Base-by-base conservation (phyloP, 2,113 vertebrate species). In the Ceuthmochares aereus region DNA sequence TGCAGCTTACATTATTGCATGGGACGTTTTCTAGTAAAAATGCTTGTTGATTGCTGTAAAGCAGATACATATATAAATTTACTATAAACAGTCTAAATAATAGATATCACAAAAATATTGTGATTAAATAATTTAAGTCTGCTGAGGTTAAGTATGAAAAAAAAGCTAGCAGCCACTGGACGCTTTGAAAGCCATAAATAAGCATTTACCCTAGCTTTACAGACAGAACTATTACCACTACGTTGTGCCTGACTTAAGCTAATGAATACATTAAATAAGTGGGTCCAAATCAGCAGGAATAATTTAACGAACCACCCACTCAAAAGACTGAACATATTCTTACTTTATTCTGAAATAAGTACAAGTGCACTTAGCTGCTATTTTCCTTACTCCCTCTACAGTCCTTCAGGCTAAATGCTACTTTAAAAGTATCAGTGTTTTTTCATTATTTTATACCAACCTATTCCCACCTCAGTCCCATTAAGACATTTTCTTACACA, bases 1-100 rank as follows among this genome's bases (percentile, higher is more conserved):
- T 97, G 96, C 99, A 99, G 95, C 97, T 98, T 9, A 51, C 88
- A 4, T 97, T 98, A 87, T 96, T 98, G 91, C 99, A 99, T 1
- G 98, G 98, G 42, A 99, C 98, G 2, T 99, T 99, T 97, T 99
- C 99, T 91, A 99, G 95, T 12, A 99, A 97, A 91, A 99, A 99
- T 22, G 99, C 99, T 96, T 98, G 99, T 74, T 99, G 99, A 54
- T 97, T 98, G 90, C 99, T 99, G 95, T 70, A 84, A 96, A 77
- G 97, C 49, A 96, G 16, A 96, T 10, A 91, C 2, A 85, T 19
- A 93, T 11, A 47, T 12, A 6, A 62, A 60, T 6, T 67, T 64
- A 25, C 29, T 56, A 20, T 43, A 55, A 76, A 64, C 20, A 74
- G 30, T 23, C 32, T 67, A 70, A 90, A 42, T 42, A 54, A 73